Evolutionary conservation across 2,113 vertebrate genomes (phyloP).

Genomic region (Sphyrna mokarran): DNA sequence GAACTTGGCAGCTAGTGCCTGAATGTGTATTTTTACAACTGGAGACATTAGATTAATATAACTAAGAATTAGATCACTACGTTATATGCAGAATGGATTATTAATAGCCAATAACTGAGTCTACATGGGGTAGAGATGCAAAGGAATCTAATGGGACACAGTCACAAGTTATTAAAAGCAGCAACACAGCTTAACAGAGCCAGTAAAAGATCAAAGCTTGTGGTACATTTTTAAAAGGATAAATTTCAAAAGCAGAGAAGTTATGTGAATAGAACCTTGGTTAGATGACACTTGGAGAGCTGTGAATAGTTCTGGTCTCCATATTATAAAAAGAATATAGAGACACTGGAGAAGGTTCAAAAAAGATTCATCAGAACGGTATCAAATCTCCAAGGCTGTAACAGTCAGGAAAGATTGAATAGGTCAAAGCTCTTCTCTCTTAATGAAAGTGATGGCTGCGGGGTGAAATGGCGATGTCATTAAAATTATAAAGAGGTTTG

Average conservation of each 20-base stretch:
- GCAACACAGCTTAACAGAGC: background rate
- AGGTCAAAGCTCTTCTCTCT: too few species aligned
- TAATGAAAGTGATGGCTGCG: too few species aligned
- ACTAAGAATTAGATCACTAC: background rate
- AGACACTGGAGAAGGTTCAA: too few species aligned
- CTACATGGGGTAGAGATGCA: background rate
- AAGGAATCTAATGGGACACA: too few species aligned
- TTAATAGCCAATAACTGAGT: background rate
- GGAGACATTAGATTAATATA: background rate
- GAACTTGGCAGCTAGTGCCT: background rate
- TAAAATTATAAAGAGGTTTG: too few species aligned
- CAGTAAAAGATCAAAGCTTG: background rate
- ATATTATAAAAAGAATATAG: too few species aligned
- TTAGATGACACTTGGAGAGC: background rate
- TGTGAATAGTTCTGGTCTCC: background rate
- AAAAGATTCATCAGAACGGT: too few species aligned
- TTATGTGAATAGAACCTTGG: background rate
- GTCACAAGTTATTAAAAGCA: background rate
- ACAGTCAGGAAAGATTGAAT: too few species aligned
- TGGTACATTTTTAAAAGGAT: background rate
- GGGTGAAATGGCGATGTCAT: too few species aligned
- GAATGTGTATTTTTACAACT: background rate
- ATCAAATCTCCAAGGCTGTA: too few species aligned
- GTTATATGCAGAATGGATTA: background rate
- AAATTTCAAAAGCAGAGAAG: background rate